Percentiles rank a stretch among this genome's conserved stretches.
phyloP scores from a whole-genome alignment of 35 echinoderm and acorn worm species.

The Chiridota heheva region DNA sequence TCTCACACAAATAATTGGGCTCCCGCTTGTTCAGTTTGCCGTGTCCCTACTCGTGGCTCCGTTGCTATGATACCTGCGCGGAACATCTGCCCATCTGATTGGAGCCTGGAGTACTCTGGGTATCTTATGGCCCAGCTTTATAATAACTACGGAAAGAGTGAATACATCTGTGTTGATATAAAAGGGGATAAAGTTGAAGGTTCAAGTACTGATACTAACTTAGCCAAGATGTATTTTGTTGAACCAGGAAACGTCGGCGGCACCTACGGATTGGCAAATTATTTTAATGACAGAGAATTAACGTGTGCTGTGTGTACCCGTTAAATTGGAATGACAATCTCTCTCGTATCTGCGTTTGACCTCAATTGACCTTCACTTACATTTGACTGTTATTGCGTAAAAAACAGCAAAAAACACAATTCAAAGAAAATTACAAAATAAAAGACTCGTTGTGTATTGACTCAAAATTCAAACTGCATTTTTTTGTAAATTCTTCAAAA shows the following conservation, averaged over 20 bases:
- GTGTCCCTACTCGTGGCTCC: neutral
- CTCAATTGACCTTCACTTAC: no score
- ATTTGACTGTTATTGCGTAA: no score
- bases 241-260: neutral
- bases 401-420: no score
- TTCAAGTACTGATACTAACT: neutral
- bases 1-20: constrained; percentile 1
- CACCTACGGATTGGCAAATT: neutral
- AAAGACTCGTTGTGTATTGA: no score
- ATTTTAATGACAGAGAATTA: neutral
- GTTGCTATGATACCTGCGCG: constrained; percentile 38
- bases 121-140: constrained; percentile 31
- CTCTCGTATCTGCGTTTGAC: no score
- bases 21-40: constrained; percentile 31
- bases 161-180: constrained; percentile 25
- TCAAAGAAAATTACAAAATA: no score
- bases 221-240: neutral
- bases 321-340: no score
- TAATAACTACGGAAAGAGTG: neutral
- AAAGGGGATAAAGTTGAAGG: neutral
- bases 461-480: no score
- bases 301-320: no score
- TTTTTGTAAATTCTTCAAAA: no score
- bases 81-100: constrained; percentile 16
- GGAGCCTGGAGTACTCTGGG: constrained; percentile 49